A percentile compares a stretch with the other conserved stretches of the same genome.
Evolutionary conservation across 1,140 invertebrate genomes (phyloP).

Genomic region (Brevipalpus yothersi): DNA sequence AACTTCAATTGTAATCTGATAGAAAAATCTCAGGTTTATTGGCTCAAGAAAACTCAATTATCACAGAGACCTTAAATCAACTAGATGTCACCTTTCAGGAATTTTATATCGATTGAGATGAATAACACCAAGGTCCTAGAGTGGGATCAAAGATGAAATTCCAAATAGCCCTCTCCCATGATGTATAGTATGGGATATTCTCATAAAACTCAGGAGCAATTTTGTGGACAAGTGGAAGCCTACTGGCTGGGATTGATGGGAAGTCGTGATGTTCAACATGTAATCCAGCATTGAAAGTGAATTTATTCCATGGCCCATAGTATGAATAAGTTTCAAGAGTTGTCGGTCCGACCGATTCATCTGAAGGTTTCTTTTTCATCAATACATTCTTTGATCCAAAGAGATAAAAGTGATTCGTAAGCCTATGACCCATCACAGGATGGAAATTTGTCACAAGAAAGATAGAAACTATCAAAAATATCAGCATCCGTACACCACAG

Average conservation of each 20-base stretch:
- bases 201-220: constrained; percentile 1
- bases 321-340: constrained; percentile 84
- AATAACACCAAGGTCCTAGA: too few relatives aligned
- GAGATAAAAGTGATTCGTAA: constrained; percentile 92
- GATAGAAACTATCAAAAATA: constrained; percentile 69
- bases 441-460: constrained; percentile 86
- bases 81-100: too few relatives aligned
- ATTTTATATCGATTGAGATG: too few relatives aligned
- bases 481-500: constrained; percentile 44
- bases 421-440: constrained; percentile 92
- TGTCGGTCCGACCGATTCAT: neutral
- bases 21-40: too few relatives aligned
- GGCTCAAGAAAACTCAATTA: too few relatives aligned
- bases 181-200: too few relatives aligned
- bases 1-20: too few relatives aligned
- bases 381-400: constrained; percentile 37
- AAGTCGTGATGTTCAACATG: constrained; percentile 85
- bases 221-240: constrained; percentile 47
- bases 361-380: neutral
- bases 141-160: too few relatives aligned
- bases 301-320: constrained; percentile 81
- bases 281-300: constrained; percentile 86
- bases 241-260: constrained; percentile 63
- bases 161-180: too few relatives aligned
- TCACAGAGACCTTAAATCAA: too few relatives aligned